Conservation (phyloP, 2,113 vertebrate genomes). For the Prolemur simus region DNA sequence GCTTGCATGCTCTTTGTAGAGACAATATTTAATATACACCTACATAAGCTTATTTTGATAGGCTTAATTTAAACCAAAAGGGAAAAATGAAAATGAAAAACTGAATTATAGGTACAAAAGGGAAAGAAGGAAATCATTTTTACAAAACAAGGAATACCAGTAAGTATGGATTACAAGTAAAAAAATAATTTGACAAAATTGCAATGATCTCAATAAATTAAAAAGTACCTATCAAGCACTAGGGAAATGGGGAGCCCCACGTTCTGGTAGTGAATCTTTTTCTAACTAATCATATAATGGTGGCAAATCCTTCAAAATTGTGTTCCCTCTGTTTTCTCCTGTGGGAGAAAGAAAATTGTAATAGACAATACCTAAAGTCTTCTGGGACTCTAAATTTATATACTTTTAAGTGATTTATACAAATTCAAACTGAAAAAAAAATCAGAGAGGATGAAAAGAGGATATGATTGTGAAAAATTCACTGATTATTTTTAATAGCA, state of each 20-base stretch:
- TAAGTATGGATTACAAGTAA: not conserved
- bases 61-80: not conserved
- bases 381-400: too few relatives aligned
- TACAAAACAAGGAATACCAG: not conserved
- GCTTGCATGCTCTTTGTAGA: not conserved
- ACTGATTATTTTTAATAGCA: too few relatives aligned
- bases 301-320: too few relatives aligned
- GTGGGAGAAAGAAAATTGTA: too few relatives aligned
- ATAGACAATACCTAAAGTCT: too few relatives aligned
- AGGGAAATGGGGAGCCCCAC: not conserved
- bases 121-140: conserved; percentile 21
- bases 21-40: not conserved
- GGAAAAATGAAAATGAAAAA: not conserved
- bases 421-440: too few relatives aligned
- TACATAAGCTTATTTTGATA: not conserved
- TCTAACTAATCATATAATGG: not conserved
- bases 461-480: too few relatives aligned
- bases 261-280: not conserved
- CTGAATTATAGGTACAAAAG: not conserved
- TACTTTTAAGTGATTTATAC: too few relatives aligned
- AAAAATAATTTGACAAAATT: not conserved
- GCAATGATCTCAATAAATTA: not conserved
- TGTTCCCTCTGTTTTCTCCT: too few relatives aligned
- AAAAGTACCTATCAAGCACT: not conserved
- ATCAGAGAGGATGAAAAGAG: too few relatives aligned